Evolutionary conservation across 2,113 vertebrate species (phyloP).

Genomic region (Cisticola juncidis): DNA sequence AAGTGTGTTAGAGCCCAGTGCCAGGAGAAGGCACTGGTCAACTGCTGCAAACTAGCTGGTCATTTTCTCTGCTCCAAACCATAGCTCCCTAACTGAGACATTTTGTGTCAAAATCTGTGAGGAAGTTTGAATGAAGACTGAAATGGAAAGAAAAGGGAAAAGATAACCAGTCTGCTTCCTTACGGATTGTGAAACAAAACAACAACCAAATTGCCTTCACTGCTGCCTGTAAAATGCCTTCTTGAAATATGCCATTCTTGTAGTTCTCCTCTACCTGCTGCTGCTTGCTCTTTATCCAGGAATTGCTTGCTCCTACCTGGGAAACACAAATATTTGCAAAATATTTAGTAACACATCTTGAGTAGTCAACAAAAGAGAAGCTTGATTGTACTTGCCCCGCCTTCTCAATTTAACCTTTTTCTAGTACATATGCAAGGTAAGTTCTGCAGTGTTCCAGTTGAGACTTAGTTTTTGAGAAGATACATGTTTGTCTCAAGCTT

Average conservation of each 20-base stretch:
- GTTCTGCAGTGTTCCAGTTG: neutral
- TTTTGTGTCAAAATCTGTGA: neutral
- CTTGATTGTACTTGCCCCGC: neutral
- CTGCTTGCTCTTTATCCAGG: neutral
- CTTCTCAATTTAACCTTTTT: neutral
- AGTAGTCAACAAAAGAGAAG: neutral
- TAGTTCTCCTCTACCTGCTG: neutral
- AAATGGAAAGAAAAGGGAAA: neutral
- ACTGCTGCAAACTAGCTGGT: neutral
- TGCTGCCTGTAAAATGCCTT: neutral
- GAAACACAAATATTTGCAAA: neutral
- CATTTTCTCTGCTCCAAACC: neutral
- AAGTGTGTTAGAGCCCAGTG: neutral
- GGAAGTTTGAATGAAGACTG: neutral
- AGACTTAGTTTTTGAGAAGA: neutral
- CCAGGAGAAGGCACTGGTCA: neutral
- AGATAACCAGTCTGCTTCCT: neutral
- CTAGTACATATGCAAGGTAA: neutral
- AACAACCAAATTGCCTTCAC: neutral
- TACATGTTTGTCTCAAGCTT: neutral
- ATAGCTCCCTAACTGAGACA: accelerated
- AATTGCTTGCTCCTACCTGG: neutral
- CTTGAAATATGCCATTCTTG: neutral
- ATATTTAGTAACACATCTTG: neutral
- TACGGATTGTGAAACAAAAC: neutral